Base-by-base conservation (phyloP, 2,113 vertebrate species). In the Thunnus maccoyii region DNA sequence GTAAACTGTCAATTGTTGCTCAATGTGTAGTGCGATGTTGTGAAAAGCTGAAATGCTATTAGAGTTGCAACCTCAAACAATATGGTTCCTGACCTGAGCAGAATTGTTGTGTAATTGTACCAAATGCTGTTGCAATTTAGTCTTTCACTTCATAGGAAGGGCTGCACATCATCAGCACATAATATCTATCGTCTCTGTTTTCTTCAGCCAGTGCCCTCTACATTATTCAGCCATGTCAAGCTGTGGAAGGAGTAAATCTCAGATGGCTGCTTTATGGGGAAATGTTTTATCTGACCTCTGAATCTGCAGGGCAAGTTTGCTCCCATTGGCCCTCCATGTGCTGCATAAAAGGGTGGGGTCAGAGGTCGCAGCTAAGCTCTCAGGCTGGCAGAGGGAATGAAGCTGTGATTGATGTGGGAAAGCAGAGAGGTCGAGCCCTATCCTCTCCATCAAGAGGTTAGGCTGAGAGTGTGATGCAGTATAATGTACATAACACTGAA, bases 321-420 rank as follows among this genome's bases (percentile, higher is more conserved):
- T 86, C 69, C 83, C 12, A 8, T 80, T 63, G 82, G 72, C 76
- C 84, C 87, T 76, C 60, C 48, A 63, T 80, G 83, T 67, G 84
- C 57, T 83, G 82, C 84, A 58, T 76, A 72, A 91, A 72, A 77
- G 65, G 83, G 3, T 16, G 68, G 47, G 88, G 87, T 86, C 87
- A 80, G 55, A 86, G 87, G 92, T 91, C 54, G 25, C 44, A 48
- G 71, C 61, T 67, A 71, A 82, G 78, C 82, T 81, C 82, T 72
- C 74, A 4, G 63, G 67, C 48, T 55, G 69, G 63, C 79, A 47
- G 52, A 63, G 22, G 64, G 70, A 90, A 92, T 20, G 66, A 89
- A 83, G 58, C 62, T 68, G 85, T 91, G 92, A 91, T 89, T 84
- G 89, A 93, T 91, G 85, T 82, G 75, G 78, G 72, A 75, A 84